These are phyloP conservation scores for Tridacna crocea DNA, from an alignment of 2,888 invertebrate species.

Conservation along the genomic window DNA sequence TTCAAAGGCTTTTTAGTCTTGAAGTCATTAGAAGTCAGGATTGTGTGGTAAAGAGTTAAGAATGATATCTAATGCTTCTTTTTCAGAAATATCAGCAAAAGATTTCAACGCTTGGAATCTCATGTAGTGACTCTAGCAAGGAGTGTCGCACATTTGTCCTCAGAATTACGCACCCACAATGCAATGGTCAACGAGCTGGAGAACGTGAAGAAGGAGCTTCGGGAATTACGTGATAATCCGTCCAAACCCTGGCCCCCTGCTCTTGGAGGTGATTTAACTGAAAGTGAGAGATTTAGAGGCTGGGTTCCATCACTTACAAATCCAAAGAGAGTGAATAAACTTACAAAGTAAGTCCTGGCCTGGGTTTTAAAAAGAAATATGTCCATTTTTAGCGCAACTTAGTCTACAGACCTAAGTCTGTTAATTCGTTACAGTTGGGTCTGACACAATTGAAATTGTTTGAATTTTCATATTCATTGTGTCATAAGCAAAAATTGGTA, in stretches of 20 bases:
- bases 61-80: no score
- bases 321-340: slow-evolving; percentile 93
- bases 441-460: no score
- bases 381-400: no score
- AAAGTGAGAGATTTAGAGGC: slow-evolving; percentile 81
- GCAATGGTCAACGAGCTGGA: slow-evolving; percentile 95
- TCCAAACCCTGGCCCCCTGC: slow-evolving; percentile 42
- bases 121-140: slow-evolving; percentile 95
- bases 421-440: no score
- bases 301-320: slow-evolving; percentile 89
- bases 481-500: no score
- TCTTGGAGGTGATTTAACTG: slow-evolving; percentile 56
- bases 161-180: slow-evolving; percentile 95
- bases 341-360: slow-evolving; percentile 88
- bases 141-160: slow-evolving; percentile 95
- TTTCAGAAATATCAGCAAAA: slow-evolving; percentile 91
- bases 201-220: slow-evolving; percentile 92
- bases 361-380: no score
- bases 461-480: no score
- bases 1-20: no score
- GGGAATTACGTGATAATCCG: slow-evolving; percentile 86
- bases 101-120: slow-evolving; percentile 94
- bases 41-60: no score
- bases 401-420: no score
- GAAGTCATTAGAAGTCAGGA: no score